Percentiles rank a stretch among this genome's conserved stretches.
Conservation (phyloP, 1,140 invertebrate species). For the Meloidogyne chitwoodi region DNA sequence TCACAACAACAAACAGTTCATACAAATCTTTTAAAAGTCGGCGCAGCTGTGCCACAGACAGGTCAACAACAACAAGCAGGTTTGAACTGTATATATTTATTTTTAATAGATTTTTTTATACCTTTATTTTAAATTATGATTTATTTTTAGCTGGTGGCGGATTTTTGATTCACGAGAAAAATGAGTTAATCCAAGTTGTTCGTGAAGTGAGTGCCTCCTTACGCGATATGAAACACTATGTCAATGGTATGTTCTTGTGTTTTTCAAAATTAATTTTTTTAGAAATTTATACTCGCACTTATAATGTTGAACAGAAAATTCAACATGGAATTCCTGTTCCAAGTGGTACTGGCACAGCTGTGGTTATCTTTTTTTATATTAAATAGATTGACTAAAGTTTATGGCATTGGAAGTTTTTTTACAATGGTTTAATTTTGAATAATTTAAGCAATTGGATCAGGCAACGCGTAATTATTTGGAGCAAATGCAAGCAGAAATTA, state of each 20-base stretch:
- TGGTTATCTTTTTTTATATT: background rate
- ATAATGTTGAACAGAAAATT: slow-evolving; percentile 57
- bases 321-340: slow-evolving; percentile 11
- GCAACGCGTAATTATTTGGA: slow-evolving; percentile 34
- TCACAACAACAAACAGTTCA: slow-evolving; percentile 34
- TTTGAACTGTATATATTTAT: background rate
- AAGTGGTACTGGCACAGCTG: background rate
- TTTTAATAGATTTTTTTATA: background rate
- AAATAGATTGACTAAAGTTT: background rate
- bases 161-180: slow-evolving; percentile 54
- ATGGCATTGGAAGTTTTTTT: too few species aligned
- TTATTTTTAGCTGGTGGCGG: slow-evolving; percentile 1
- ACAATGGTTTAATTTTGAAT: background rate
- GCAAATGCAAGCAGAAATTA: slow-evolving; percentile 44
- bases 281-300: slow-evolving; percentile 59
- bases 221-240: slow-evolving; percentile 59
- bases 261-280: slow-evolving; percentile 11
- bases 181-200: slow-evolving; percentile 51
- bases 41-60: background rate
- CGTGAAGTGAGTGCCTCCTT: slow-evolving; percentile 49
- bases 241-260: slow-evolving; percentile 21
- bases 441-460: slow-evolving; percentile 16
- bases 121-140: background rate
- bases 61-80: slow-evolving; percentile 29
- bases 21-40: slow-evolving; percentile 34